Base-by-base conservation (phyloP, 2,797 vertebrate genomes). In the Typhlichthys eigenmanni region DNA sequence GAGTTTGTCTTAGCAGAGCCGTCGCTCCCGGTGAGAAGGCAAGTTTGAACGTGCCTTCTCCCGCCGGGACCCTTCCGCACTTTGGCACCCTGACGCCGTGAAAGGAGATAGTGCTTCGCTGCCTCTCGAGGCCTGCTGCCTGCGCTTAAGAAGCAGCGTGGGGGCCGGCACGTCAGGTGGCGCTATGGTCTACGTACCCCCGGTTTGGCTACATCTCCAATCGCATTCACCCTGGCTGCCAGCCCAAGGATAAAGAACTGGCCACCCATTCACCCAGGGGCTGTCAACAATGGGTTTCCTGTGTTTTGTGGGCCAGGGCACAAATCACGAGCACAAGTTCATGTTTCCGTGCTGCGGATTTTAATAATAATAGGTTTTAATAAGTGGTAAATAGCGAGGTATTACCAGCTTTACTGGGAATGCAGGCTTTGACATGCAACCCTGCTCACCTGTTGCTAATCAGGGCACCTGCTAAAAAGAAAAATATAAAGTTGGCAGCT, bases 331-430 rank as follows among this genome's bases (percentile, higher is more conserved):
- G 24, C 24, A 29, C 48, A 32, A 29, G n/a, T 9, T 62, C 13
- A 55, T 1, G 12, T 38, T 38, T 29, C 34, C 8, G 34, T 38
- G 6, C 34, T 1, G 34, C 8, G 34, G 34, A 38, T 9, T 38
- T 38, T 9, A 38, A 38, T 38, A 8, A 38, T 9, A 38, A 38
- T 6, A 38, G 34, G 6, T 38, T 38, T 38, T 38, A 38, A 38
- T 38, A 48, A 3, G 11, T n/a, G 11, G 19, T 53, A 13, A 17
- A 51, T 16, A 29, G 38, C 11, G 55, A 24, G 52, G 51, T 47
- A 54, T 68, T 58, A 68, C 65, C 64, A 66, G 64, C 64, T 76
- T 66, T 54, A 11, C 13, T 3, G 43, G 16, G 24, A 47, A 53
- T 29, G 19, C 32, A 69, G 53, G 71, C 53, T 60, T 68, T 68